phyloP scores from a whole-genome alignment of 2,888 invertebrate genomes.

The Xestia rhomboidea region DNA sequence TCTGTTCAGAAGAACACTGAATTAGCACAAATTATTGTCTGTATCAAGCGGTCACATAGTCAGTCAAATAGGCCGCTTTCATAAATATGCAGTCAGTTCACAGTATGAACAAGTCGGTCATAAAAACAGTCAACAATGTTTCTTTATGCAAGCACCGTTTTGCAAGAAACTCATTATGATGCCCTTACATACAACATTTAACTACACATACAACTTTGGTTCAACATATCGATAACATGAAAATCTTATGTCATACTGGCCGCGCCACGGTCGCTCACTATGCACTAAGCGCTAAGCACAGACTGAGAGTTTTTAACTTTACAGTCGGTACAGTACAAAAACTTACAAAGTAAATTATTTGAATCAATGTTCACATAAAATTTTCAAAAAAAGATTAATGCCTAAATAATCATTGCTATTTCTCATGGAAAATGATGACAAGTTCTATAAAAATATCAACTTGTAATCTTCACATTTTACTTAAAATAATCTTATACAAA shows the following conservation, averaged over 20 bases:
- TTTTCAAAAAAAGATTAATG: not conserved
- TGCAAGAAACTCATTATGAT: not conserved
- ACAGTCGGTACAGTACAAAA: no score
- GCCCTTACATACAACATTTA: not conserved
- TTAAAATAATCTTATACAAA: constrained; percentile 5
- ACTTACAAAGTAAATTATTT: not conserved
- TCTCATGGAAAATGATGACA: not conserved
- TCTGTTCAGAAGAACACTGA: not conserved
- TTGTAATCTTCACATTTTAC: not conserved
- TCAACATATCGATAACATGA: constrained; percentile 1
- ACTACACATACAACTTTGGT: constrained; percentile 2
- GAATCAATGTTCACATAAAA: not conserved
- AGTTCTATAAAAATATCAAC: not conserved
- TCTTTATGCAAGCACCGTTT: not conserved
- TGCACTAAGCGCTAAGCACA: not conserved
- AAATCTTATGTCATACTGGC: not conserved
- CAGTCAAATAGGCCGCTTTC: not conserved
- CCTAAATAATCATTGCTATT: not conserved
- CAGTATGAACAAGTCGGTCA: not conserved
- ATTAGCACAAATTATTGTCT: not conserved
- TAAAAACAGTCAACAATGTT: not conserved
- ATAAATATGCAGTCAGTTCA: not conserved
- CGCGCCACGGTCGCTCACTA: not conserved
- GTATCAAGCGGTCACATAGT: not conserved
- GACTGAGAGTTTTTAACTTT: not conserved